Base-by-base conservation (phyloP, 2,797 vertebrate species). In the Crypturellus tataupa region DNA sequence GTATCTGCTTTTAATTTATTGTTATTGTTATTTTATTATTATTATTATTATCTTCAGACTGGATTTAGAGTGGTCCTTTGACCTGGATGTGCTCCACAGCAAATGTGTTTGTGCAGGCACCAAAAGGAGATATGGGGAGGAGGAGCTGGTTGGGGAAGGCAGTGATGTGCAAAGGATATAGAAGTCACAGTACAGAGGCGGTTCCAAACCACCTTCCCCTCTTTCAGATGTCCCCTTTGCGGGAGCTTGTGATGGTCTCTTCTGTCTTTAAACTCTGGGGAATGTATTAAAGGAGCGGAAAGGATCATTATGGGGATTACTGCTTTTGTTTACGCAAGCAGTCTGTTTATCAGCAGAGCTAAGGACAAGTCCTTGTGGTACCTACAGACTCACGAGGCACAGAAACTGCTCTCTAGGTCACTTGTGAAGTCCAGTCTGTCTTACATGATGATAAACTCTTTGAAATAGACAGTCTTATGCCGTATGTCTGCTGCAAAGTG, bases 371-470 rank as follows among this genome's bases (percentile, higher is more conserved):
- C n/a, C 46, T 31, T 2, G 21, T 23, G 87, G 55, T 68, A 67
- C n/a, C 35, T 80, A 17, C 63, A 76, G 49, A 44, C 0, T 0
- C 39, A 84, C 24, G 60, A 46, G 63, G 16, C 49, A 29, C 49
- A 78, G 76, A 62, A 80, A 37, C 31, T 63, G 25, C 23, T n/a
- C 75, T 85, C 85, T 63, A 90, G 68, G 53, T 95, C 62, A 63
- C 2, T 40, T 86, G 42, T 70, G 75, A 90, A 88, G 77, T 58
- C 24, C 93, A 80, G 90, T 90, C 60, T 73, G 73, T 91, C 60
- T 73, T 80, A 87, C 18, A n/a, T 70, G 75, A 47, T 25, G 85
- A 21, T 20, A 55, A 92, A 47, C 62, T 75, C 78, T 86, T 72
- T 60, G 64, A 77, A 77, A 27, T 13, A 80, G 53, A 12, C 40